Conservation (phyloP, 2,888 invertebrate genomes). For the Drosophila affinis region DNA sequence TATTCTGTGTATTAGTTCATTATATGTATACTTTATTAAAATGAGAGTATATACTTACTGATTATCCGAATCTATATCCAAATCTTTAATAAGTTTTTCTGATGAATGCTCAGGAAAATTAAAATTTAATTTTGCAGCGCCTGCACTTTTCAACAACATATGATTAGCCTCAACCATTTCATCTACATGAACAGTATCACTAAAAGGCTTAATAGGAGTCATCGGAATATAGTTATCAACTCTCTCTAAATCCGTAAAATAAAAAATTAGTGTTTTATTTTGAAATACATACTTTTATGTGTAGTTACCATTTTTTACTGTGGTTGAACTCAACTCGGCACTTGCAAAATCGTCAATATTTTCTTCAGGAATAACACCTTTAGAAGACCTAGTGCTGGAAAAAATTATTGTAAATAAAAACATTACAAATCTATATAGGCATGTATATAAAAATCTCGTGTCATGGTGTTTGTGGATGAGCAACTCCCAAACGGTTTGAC, state of each 20-base stretch:
- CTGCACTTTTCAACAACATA: conserved; percentile 29
- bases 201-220: conserved; percentile 60
- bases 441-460: not conserved
- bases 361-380: conserved; percentile 87
- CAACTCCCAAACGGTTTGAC: too few species aligned
- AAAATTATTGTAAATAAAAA: not conserved
- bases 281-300: conserved; percentile 5
- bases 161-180: conserved; percentile 34
- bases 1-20: not conserved
- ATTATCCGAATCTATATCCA: conserved; percentile 52
- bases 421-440: not conserved
- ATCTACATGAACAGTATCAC: conserved; percentile 41
- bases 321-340: conserved; percentile 54
- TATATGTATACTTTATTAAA: not conserved
- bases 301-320: conserved; percentile 46
- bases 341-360: conserved; percentile 85
- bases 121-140: conserved; percentile 39
- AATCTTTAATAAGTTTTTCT: conserved; percentile 52
- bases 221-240: conserved; percentile 64
- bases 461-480: too few species aligned
- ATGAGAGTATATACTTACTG: conserved; percentile 53
- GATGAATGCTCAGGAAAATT: conserved; percentile 66
- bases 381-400: conserved; percentile 68
- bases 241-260: conserved; percentile 44
- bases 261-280: not conserved